Evolutionary conservation across 2,113 vertebrate species (phyloP), one percentile per base, ranked within the genome.

Genomic region (Bos taurus): DNA sequence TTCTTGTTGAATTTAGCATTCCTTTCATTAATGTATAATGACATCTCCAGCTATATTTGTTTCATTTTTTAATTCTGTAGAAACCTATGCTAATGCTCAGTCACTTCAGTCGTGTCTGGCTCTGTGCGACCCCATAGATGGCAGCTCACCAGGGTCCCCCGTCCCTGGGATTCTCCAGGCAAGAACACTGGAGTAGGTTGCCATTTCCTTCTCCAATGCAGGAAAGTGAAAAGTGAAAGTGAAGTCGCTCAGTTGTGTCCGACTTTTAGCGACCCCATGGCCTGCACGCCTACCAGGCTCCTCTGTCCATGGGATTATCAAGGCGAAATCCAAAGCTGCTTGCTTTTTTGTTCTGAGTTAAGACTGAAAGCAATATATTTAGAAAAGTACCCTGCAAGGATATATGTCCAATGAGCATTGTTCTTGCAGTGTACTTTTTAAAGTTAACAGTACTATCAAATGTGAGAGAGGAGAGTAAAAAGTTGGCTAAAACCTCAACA

Each of bases 1-100:
- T 99, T 99, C 99, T 99, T 99, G 98, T 99, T 99, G 99, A 99
- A 99, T 97, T 99, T 99, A 98, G 99, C 99, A 0, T 36, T 71
- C 64, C 99, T 99, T 98, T 99, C 99, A 2, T 99, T 99, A 10
- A 99, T 99, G 98, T 99, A 98, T 99, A 99, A 2, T 99, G 99
- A 4, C 99, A 98, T 64, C 99, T 99, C 0, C 99, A 98, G 96
- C 99, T 99, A 97, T 99, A 99, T 83, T 99, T 99, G 56, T 99
- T 98, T 1, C 99, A 99, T 98, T 99, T 99, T 91, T 99, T 99
- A 74, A 99, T 99, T 98, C 99, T 99, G 0, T 21, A 97, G 60
- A 97, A 97, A 88, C 33, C 26, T 40, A 40, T 40, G 40, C 40
- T 40, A 40, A 40, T 40, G 40, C 40, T 40, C 40, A 40, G 40